Percentiles rank a stretch among this genome's conserved stretches.
Conservation (phyloP, 2,113 vertebrate genomes). For the Pelusios castaneus region DNA sequence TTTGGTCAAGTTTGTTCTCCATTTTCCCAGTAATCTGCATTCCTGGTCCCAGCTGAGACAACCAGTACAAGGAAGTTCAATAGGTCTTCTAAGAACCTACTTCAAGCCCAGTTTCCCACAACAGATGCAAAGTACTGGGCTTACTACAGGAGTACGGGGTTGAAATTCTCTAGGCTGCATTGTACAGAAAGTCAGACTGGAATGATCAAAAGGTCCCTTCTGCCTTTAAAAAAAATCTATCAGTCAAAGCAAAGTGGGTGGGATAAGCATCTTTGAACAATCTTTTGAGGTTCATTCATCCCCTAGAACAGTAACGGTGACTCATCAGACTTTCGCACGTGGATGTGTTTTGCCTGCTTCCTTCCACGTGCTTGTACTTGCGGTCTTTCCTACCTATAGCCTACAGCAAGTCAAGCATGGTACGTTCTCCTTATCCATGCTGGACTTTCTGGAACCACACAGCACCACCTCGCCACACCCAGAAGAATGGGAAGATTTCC, state of each 20-base stretch:
- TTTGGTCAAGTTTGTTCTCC: not conserved
- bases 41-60: not conserved
- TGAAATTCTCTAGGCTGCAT: not conserved
- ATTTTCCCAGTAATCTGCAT: not conserved
- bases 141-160: not conserved
- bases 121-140: not conserved
- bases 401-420: not conserved
- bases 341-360: not conserved
- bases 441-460: too few species aligned
- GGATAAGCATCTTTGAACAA: too few species aligned
- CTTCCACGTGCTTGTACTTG: rapidly evolving
- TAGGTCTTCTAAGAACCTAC: not conserved
- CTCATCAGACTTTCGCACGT: too few species aligned
- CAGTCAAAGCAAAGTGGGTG: too few species aligned
- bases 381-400: not conserved
- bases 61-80: not conserved
- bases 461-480: too few species aligned
- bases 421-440: not conserved
- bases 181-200: too few species aligned
- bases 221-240: too few species aligned
- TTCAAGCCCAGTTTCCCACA: not conserved
- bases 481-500: too few species aligned
- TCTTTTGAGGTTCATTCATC: not conserved
- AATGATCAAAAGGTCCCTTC: too few species aligned
- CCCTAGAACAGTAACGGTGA: too few species aligned